Evolutionary conservation across 2,888 invertebrate species (phyloP).

Genomic region (Encarsia formosa): DNA sequence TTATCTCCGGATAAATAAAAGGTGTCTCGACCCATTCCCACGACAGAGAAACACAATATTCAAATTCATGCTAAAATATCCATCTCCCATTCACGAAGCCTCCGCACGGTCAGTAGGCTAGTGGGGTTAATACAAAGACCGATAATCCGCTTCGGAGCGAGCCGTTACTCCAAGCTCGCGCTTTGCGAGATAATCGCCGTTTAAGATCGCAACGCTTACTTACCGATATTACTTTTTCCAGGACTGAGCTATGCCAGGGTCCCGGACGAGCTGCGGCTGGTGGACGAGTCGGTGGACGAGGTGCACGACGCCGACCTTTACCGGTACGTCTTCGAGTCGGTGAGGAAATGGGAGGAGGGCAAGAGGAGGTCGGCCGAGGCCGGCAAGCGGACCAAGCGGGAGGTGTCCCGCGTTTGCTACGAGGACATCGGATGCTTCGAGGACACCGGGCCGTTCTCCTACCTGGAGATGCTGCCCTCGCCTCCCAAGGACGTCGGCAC

Average conservation of each 20-base stretch:
- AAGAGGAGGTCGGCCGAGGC: slow-evolving; percentile 37
- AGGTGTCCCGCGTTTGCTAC: slow-evolving; percentile 81
- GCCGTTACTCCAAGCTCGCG: too few species aligned
- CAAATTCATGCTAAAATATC: too few species aligned
- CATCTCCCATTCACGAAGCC: too few species aligned
- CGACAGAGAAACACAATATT: too few species aligned
- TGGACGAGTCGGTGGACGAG: slow-evolving; percentile 71
- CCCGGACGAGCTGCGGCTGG: slow-evolving; percentile 55
- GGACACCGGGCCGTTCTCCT: slow-evolving; percentile 84
- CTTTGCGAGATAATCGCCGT: too few species aligned
- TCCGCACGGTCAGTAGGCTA: too few species aligned
- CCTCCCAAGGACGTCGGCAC: slow-evolving; percentile 84
- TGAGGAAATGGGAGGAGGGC: slow-evolving; percentile 69
- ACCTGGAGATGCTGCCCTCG: slow-evolving; percentile 83
- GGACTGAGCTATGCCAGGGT: slow-evolving; percentile 35
- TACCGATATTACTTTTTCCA: too few species aligned
- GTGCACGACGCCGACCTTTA: slow-evolving; percentile 67
- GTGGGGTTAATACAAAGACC: too few species aligned
- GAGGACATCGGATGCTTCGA: slow-evolving; percentile 88
- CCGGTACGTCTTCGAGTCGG: slow-evolving; percentile 68
- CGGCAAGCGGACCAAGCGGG: slow-evolving; percentile 64
- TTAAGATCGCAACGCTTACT: too few species aligned
- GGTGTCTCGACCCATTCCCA: too few species aligned
- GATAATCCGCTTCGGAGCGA: too few species aligned
- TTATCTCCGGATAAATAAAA: too few species aligned